phyloP scores from a whole-genome alignment of 2,797 vertebrate species.

The Falco novaeseelandiae region DNA sequence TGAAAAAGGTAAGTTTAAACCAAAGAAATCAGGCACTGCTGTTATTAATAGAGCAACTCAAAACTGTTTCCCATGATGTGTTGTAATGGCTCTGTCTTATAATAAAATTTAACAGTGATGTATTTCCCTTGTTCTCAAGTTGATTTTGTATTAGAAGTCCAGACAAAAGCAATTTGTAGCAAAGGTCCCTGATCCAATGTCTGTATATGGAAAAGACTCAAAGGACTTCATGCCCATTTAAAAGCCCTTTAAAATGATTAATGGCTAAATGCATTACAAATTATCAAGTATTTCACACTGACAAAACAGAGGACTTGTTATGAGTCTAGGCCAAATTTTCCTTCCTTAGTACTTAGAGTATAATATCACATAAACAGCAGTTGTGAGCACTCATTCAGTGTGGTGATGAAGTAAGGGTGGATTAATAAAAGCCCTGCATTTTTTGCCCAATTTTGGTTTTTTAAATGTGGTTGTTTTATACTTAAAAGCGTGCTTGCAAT shows the following conservation, averaged over 20 bases:
- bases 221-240: constrained; percentile 72
- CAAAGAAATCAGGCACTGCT: constrained; percentile 75
- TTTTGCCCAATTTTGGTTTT: not conserved
- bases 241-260: constrained; percentile 75
- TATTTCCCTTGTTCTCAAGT: constrained; percentile 70
- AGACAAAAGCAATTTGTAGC: constrained; percentile 79
- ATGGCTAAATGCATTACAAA: constrained; percentile 70
- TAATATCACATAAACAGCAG: constrained; percentile 1
- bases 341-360: not conserved
- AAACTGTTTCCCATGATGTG: constrained; percentile 76
- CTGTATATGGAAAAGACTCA: constrained; percentile 63
- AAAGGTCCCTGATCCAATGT: constrained; percentile 69
- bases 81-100: constrained; percentile 77
- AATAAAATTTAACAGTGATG: constrained; percentile 72
- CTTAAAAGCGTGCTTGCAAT: not conserved
- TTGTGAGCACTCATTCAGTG: not conserved
- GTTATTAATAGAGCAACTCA: constrained; percentile 79
- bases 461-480: not conserved
- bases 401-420: not conserved
- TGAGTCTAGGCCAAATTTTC: constrained; percentile 32
- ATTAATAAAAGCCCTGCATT: not conserved
- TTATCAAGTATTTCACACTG: constrained; percentile 68
- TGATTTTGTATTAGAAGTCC: constrained; percentile 78
- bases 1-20: constrained; percentile 79
- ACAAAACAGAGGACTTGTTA: constrained; percentile 44